These are phyloP conservation scores for Axis porcinus DNA, from an alignment of 2,113 vertebrate genomes.

Conservation along the genomic window DNA sequence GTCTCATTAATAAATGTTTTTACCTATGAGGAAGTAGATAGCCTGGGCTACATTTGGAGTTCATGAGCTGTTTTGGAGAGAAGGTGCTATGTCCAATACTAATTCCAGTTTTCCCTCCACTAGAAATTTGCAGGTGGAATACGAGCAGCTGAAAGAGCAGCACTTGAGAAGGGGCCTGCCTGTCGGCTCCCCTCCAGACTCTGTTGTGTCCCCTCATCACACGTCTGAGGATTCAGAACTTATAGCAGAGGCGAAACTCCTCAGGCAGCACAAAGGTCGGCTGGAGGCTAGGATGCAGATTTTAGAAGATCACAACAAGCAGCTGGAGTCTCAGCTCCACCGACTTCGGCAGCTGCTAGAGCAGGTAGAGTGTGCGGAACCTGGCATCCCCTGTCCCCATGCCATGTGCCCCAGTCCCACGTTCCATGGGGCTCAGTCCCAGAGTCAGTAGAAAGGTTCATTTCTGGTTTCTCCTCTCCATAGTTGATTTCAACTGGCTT, in stretches of 20 bases:
- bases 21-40: not conserved
- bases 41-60: not conserved
- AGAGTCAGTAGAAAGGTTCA: too few species aligned
- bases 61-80: not conserved
- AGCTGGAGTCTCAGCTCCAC: slow-evolving; percentile 96
- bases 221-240: slow-evolving; percentile 89
- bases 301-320: slow-evolving; percentile 97
- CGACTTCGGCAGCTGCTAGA: slow-evolving; percentile 94
- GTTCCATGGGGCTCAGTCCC: not conserved
- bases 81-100: rapidly evolving
- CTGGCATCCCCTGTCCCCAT: rapidly evolving
- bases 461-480: not conserved
- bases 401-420: rapidly evolving
- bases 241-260: slow-evolving; percentile 89
- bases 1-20: not conserved
- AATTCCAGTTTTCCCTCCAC: not conserved
- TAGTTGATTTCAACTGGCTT: not conserved
- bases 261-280: slow-evolving; percentile 96
- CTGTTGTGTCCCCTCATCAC: slow-evolving; percentile 77
- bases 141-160: slow-evolving; percentile 93
- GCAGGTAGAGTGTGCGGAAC: slow-evolving; percentile 83
- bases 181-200: slow-evolving; percentile 83
- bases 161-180: slow-evolving; percentile 84
- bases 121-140: slow-evolving; percentile 92
- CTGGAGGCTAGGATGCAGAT: slow-evolving; percentile 98